Evolutionary conservation across 2,888 invertebrate species (phyloP), one percentile per base, ranked within the genome.

Genomic region (Scaptomyza caliginosa): DNA sequence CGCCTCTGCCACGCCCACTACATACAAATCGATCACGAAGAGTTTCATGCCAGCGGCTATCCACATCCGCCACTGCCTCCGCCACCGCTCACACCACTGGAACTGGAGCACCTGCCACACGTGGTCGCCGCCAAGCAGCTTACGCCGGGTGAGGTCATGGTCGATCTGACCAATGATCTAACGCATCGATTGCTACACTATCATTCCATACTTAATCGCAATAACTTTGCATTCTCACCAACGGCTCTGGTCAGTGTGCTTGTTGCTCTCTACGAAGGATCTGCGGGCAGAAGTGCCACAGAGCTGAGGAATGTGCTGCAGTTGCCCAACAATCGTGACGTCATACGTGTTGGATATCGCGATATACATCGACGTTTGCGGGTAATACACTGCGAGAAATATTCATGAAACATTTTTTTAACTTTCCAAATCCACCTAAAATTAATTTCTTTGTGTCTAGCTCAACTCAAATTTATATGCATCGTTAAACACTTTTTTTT

Each of bases 201-300:
- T 89, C 95, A 95, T 84, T 94, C 95, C 85, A 94, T 94, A 90
- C 92, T 94, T 80, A 95, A 95, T 90, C 94, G 94, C 45, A 95
- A 95, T 89, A 97, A 96, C 90, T 95, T 96, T 54, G 96, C 96
- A 4, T 95, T 96, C 88, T 96, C 96, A 0, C 96, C 96, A 8
- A 96, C 96, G 71, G 96, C 96, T 3, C 92, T 96, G 62, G 94
- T 95, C 86, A 96, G 96, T 77, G 96, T 96, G 23, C 91, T 96
- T 77, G 93, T 96, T 56, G 96, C 96, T 3, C 92, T 96, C 13
- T 95, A 94, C 89, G 96, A 97, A 90, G 96, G 96, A 24, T 93
- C 96, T 0, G 93, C 94, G 43, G 96, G 96, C 8, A 93, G 94
- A 69, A 94, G 96, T 40, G 94, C 94, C 21, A 92, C 93, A 50